These are phyloP conservation scores for Zelleria hepariella DNA, from an alignment of 2,888 invertebrate species.

Conservation along the genomic window DNA sequence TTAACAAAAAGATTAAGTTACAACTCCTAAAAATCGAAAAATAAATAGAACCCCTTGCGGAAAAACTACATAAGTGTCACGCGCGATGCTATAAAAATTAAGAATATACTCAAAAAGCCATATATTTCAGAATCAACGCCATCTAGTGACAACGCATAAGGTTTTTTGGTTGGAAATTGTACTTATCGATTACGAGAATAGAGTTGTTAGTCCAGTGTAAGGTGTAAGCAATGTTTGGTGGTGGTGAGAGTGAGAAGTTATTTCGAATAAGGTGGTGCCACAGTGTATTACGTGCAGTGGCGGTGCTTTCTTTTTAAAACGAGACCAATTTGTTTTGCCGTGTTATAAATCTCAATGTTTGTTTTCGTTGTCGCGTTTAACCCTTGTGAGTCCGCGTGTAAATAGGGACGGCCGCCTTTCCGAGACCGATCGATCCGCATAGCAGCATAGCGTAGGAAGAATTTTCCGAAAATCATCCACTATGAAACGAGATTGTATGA, in stretches of 20 bases:
- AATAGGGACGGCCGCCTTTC: neutral
- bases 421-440: neutral
- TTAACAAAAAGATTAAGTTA: no score
- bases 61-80: no score
- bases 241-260: neutral
- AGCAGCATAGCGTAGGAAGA: no score
- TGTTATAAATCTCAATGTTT: slow-evolving; percentile 2
- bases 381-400: neutral
- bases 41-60: no score
- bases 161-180: neutral
- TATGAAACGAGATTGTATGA: no score
- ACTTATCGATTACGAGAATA: neutral
- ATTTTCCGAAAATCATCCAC: no score
- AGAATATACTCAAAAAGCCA: no score
- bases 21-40: no score
- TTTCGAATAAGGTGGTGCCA: neutral
- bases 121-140: neutral
- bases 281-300: neutral
- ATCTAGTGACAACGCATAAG: neutral
- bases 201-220: neutral
- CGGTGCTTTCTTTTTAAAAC: slow-evolving; percentile 1
- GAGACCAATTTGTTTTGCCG: slow-evolving; percentile 4
- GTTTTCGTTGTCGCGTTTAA: slow-evolving; percentile 1
- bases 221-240: neutral
- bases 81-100: no score